Evolutionary conservation across 2,797 vertebrate genomes (phyloP).

Genomic region (Sandelia bainsii): DNA sequence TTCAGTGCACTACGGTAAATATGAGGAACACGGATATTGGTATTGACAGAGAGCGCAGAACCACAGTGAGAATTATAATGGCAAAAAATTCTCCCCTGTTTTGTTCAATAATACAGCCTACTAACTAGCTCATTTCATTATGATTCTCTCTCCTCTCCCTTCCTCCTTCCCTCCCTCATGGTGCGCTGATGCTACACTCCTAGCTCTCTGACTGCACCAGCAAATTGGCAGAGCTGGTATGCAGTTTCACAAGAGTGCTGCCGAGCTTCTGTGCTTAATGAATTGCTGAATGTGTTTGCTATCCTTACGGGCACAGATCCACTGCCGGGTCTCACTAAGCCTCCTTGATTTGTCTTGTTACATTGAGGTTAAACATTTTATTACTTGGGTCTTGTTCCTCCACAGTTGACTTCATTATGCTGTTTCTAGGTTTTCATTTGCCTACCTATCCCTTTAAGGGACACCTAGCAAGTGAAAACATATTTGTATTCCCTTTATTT

Average conservation of each 20-base stretch:
- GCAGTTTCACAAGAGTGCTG: constrained; percentile 73
- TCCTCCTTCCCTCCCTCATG: constrained; percentile 27
- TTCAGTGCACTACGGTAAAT: constrained; percentile 35
- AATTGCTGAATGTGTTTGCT: constrained; percentile 81
- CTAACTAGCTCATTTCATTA: constrained; percentile 74
- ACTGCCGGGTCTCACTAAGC: constrained; percentile 67
- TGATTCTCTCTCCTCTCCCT: constrained; percentile 38
- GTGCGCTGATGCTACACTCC: constrained; percentile 50
- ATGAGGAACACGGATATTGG: constrained; percentile 38
- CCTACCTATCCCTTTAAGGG: constrained; percentile 65
- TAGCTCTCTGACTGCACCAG: constrained; percentile 60
- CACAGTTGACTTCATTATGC: constrained; percentile 76
- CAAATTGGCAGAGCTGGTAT: constrained; percentile 77
- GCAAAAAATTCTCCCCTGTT: constrained; percentile 64
- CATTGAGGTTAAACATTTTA: constrained; percentile 83
- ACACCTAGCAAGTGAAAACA: constrained; percentile 42
- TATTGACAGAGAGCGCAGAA: constrained; percentile 50
- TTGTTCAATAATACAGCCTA: constrained; percentile 68
- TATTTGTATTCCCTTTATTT: constrained; percentile 41
- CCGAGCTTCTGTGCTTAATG: constrained; percentile 79
- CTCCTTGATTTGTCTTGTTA: constrained; percentile 82
- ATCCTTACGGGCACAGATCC: constrained; percentile 79
- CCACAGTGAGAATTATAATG: constrained; percentile 53
- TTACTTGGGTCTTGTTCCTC: constrained; percentile 69
- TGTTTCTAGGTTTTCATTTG: constrained; percentile 68